Conservation (phyloP, 2,113 vertebrate genomes). For the Pterophyllum scalare region DNA sequence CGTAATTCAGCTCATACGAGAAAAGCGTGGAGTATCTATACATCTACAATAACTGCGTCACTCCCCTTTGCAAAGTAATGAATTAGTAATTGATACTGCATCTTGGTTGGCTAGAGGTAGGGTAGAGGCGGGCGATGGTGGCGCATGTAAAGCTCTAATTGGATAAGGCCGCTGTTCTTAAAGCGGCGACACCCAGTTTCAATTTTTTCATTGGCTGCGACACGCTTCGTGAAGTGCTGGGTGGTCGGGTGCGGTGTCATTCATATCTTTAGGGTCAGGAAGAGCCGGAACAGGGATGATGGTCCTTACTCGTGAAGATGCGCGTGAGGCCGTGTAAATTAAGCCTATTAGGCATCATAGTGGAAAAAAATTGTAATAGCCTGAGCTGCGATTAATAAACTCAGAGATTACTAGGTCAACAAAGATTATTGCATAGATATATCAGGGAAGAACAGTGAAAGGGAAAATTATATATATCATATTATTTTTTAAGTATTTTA, state of each 20-base stretch:
- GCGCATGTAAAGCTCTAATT: slow-evolving; percentile 32
- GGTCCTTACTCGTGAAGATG: not conserved
- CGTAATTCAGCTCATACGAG: slow-evolving; percentile 53
- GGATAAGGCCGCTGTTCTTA: slow-evolving; percentile 27
- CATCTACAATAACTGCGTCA: slow-evolving; percentile 79
- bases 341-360: not conserved
- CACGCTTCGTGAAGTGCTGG: slow-evolving; percentile 8
- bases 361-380: not conserved
- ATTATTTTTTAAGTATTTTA: too few relatives aligned
- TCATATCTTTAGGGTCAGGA: slow-evolving; percentile 50
- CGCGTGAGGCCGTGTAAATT: not conserved
- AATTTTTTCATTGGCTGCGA: slow-evolving; percentile 50
- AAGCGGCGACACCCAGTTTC: accelerated
- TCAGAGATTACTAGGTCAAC: not conserved
- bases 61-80: slow-evolving; percentile 77
- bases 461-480: not conserved
- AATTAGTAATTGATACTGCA: slow-evolving; percentile 68
- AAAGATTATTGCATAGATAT: not conserved
- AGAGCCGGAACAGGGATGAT: not conserved
- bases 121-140: not conserved
- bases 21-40: slow-evolving; percentile 64
- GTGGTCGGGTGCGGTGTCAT: slow-evolving; percentile 55
- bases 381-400: not conserved
- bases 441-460: not conserved
- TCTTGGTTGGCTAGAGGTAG: slow-evolving; percentile 44